phyloP scores from a whole-genome alignment of 1,140 invertebrate species.

The Coenobita brevimanus region DNA sequence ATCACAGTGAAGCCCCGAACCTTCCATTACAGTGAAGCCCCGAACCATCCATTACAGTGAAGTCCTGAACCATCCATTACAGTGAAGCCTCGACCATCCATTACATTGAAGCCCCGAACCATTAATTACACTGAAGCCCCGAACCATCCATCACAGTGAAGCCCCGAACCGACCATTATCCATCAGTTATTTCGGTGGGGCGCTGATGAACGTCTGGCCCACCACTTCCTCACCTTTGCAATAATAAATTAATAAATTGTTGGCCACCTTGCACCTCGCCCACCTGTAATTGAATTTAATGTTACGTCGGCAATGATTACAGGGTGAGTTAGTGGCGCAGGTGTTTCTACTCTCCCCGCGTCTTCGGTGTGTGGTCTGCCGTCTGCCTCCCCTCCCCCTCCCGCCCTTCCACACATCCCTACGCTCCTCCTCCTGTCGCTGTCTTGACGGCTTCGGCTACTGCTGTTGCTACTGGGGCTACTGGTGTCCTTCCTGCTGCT shows the following conservation, averaged over 20 bases:
- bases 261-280: slow-evolving; percentile 10
- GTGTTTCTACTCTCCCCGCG: neutral
- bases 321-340: slow-evolving; percentile 32
- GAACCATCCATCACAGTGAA: slow-evolving; percentile 27
- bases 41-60: too few species aligned
- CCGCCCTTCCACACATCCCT: neutral
- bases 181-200: slow-evolving; percentile 21
- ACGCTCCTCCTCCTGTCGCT: neutral
- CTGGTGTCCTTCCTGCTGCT: too few species aligned
- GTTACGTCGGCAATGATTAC: slow-evolving; percentile 37
- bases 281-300: slow-evolving; percentile 47
- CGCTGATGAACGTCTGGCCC: slow-evolving; percentile 34
- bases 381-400: too few species aligned
- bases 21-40: too few species aligned
- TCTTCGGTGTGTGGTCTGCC: too few species aligned
- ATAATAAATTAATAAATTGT: slow-evolving; percentile 53
- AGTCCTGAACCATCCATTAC: too few species aligned
- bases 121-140: neutral
- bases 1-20: too few species aligned
- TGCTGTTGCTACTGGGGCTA: neutral
- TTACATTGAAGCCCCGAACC: too few species aligned
- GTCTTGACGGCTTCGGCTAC: neutral
- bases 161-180: slow-evolving; percentile 34
- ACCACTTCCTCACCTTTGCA: slow-evolving; percentile 50
- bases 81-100: too few species aligned